These are phyloP conservation scores for Acrocyrtus sp. DNA, from an alignment of 2,888 invertebrate genomes.

Conservation along the genomic window DNA sequence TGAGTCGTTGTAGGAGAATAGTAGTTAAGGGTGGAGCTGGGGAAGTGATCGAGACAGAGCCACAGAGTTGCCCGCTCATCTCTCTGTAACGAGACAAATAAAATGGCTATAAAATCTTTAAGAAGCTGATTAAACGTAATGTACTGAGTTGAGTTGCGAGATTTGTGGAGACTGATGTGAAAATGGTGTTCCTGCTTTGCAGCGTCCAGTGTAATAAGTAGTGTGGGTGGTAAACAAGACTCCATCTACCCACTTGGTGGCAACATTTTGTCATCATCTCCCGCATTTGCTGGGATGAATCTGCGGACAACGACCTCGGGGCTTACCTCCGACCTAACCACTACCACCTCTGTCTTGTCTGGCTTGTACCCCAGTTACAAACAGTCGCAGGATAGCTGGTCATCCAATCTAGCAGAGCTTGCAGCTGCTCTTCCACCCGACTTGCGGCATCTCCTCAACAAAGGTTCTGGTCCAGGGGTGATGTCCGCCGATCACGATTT, in stretches of 20 bases:
- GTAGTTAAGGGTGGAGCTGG: too few species aligned
- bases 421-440: conserved; percentile 68
- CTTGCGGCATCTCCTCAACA: conserved; percentile 66
- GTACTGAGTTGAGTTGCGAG: too few species aligned
- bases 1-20: too few species aligned
- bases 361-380: conserved; percentile 64
- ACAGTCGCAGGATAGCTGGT: conserved; percentile 62
- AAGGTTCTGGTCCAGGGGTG: conserved; percentile 56
- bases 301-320: conserved; percentile 64
- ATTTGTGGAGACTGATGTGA: too few species aligned
- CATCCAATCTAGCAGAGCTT: conserved; percentile 65
- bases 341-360: conserved; percentile 63
- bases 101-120: too few species aligned
- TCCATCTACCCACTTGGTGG: conserved; percentile 63
- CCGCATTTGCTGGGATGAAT: conserved; percentile 61
- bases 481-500: conserved; percentile 52
- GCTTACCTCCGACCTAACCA: conserved; percentile 61
- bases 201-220: conserved; percentile 67
- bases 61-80: too few species aligned
- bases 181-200: conserved; percentile 56
- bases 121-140: too few species aligned
- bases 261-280: conserved; percentile 61
- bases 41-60: too few species aligned
- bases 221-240: conserved; percentile 64
- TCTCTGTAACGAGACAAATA: too few species aligned